Evolutionary conservation across 2,888 invertebrate genomes (phyloP).

Genomic region (Deilephila elpenor): DNA sequence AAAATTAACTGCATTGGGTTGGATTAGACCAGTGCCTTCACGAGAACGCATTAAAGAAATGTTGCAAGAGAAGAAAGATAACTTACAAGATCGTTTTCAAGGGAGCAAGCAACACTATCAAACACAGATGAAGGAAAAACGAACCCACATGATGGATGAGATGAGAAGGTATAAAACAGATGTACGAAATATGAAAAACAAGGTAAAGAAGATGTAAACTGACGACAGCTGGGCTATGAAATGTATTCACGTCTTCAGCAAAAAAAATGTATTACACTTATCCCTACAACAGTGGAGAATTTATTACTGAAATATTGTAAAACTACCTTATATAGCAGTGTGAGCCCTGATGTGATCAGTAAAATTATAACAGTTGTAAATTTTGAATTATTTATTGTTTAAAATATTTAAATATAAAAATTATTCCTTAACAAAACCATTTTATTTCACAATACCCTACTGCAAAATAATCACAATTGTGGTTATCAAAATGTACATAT

Average conservation of each 20-base stretch:
- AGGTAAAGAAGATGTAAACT: conserved; percentile 72
- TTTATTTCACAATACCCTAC: conserved; percentile 57
- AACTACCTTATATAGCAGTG: not conserved
- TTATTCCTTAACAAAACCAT: conserved; percentile 60
- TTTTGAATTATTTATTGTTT: conserved; percentile 69
- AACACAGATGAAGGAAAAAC: conserved; percentile 72
- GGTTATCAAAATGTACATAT: conserved; percentile 79
- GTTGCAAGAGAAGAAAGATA: conserved; percentile 85
- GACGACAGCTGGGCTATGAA: not conserved
- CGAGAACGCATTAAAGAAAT: conserved; percentile 86
- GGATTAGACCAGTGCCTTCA: conserved; percentile 92
- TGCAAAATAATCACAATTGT: conserved; percentile 69
- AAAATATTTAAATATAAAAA: conserved; percentile 70
- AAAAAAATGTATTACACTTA: not conserved
- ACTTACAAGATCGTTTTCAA: conserved; percentile 85
- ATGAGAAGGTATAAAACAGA: conserved; percentile 79
- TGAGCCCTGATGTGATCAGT: conserved; percentile 10
- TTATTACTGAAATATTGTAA: not conserved
- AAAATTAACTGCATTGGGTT: conserved; percentile 91
- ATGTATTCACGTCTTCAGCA: not conserved
- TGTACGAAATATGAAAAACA: conserved; percentile 77
- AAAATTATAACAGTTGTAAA: conserved; percentile 37
- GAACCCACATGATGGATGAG: conserved; percentile 79
- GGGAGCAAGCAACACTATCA: conserved; percentile 81
- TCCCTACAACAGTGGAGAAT: not conserved